Evolutionary conservation across 2,888 invertebrate genomes (phyloP), one percentile per base, ranked within the genome.

Genomic region (Dasysyrphus albostriatus): DNA sequence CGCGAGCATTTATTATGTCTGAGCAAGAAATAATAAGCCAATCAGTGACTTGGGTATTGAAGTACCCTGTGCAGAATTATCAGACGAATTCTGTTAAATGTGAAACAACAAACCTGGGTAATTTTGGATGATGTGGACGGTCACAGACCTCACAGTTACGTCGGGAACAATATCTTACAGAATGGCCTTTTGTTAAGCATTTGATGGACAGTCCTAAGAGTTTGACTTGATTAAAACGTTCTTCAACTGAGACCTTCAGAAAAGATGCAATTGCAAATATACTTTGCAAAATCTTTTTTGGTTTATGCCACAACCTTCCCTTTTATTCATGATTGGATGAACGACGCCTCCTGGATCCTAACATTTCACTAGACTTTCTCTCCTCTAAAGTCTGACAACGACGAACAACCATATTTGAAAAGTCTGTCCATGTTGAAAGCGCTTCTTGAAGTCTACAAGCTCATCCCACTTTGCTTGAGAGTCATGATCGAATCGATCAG

Each of bases 341-440:
- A 3, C 44, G 44, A n/a, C 44, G 44, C 3, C n/a, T n/a, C 6
- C 7, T n/a, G 6, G n/a, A 2, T n/a, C 3, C n/a, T 14, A 14
- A n/a, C 0, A 6, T 6, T n/a, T 42, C 42, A n/a, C 42, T 42
- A n/a, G 42, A 42, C 5, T 42, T 42, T n/a, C 42, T 42, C 19
- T 9, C 47, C 19, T 34, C 34, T 10, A 14, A 32, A 16, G n/a
- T 7, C 34, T 59, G 59, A 34, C 59, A 34, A 9, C 34, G 7
- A 37, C 59, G 59, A 34, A 39, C 37, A 16, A 59, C 12, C 4
- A 37, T 10, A n/a, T 58, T 37, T 12, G 37, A 59, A 19, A 58
- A 58, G 8, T 58, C 58, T 58, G 58, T 58, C 58, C 34, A 59
- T 16, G 37, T 37, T 34, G 34, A 37, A 16, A 37, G 16, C n/a